A percentile compares a stretch with the other conserved stretches of the same genome.
Conservation (phyloP, 2,888 invertebrate genomes). For the Rhaphigaster nebulosa region DNA sequence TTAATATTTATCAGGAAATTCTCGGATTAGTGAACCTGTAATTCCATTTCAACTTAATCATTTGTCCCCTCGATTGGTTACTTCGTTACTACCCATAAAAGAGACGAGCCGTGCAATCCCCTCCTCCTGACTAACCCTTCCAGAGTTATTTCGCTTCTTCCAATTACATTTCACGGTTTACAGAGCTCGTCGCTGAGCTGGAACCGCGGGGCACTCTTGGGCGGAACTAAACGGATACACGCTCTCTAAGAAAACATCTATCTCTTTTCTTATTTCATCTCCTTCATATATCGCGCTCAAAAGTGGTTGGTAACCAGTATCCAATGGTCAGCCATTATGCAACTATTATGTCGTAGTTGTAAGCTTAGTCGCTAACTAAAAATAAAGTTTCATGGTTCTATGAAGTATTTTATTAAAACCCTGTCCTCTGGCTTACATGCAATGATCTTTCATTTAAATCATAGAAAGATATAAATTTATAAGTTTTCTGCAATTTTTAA, state of each 20-base stretch:
- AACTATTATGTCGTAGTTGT: too few relatives aligned
- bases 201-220: neutral
- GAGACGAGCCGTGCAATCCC: neutral
- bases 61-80: neutral
- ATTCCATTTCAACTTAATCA: too few relatives aligned
- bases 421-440: too few relatives aligned
- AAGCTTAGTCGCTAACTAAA: too few relatives aligned
- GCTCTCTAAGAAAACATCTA: constrained; percentile 39
- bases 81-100: neutral
- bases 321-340: neutral
- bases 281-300: neutral
- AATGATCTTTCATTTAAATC: too few relatives aligned
- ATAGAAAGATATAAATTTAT: too few relatives aligned
- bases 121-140: neutral
- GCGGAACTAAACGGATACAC: constrained; percentile 38
- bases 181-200: constrained; percentile 20
- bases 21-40: too few relatives aligned
- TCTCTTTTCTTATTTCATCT: constrained; percentile 10
- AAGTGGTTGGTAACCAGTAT: neutral
- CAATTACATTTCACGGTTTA: constrained; percentile 47
- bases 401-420: too few relatives aligned
- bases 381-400: too few relatives aligned
- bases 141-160: constrained; percentile 44
- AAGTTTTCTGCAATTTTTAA: too few relatives aligned
- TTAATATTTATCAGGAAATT: too few relatives aligned